Percentiles rank a stretch among this genome's conserved stretches.
Evolutionary conservation across 2,113 vertebrate species (phyloP).

Genomic region (Daubentonia madagascariensis): DNA sequence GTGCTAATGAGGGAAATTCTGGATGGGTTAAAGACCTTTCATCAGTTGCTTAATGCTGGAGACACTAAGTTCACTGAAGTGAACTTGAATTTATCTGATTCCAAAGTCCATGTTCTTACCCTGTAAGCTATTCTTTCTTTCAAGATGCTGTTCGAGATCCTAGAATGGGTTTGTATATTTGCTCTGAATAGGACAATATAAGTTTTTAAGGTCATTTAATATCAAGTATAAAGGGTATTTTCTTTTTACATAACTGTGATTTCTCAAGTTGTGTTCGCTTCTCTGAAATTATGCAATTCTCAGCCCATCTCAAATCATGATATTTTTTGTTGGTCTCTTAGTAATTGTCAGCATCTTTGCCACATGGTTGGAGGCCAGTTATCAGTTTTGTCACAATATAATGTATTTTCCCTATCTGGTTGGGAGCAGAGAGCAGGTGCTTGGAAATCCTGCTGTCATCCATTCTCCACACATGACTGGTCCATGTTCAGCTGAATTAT

Average conservation of each 20-base stretch:
- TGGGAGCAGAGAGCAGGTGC: slow-evolving; percentile 61
- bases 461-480: slow-evolving; percentile 66
- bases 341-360: slow-evolving; percentile 64
- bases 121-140: not conserved
- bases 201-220: not conserved
- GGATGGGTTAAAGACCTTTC: not conserved
- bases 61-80: not conserved
- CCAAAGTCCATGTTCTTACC: not conserved
- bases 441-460: slow-evolving; percentile 58
- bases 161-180: not conserved
- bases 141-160: not conserved
- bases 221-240: not conserved
- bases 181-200: not conserved
- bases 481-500: slow-evolving; percentile 61
- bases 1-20: not conserved
- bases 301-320: not conserved
- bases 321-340: slow-evolving; percentile 32
- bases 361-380: slow-evolving; percentile 50
- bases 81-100: slow-evolving; percentile 7
- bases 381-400: slow-evolving; percentile 49
- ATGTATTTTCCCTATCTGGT: slow-evolving; percentile 37
- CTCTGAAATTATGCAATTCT: slow-evolving; percentile 33
- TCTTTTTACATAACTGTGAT: not conserved
- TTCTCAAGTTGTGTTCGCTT: not conserved
- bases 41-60: not conserved